Evolutionary conservation across 2,113 vertebrate genomes (phyloP), one percentile per base, ranked within the genome.

Genomic region (Rattus rattus): DNA sequence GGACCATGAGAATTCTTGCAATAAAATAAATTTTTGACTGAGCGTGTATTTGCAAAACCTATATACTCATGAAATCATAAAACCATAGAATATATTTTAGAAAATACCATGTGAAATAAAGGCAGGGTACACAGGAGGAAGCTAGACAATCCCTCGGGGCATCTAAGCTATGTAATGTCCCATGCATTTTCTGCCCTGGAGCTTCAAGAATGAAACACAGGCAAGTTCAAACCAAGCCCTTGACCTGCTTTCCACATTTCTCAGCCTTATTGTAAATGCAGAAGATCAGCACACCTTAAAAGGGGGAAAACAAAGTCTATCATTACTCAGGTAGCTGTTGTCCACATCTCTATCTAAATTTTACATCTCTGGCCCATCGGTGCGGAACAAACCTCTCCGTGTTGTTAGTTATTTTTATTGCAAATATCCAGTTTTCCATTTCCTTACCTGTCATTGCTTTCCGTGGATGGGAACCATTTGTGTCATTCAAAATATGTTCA

Each of bases 401-500:
- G 75, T 93, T 94, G 94, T 94, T 98, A 95, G 90, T 96, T 98
- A 97, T 97, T 98, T 97, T 98, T 97, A 97, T 97, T 97, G 81
- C 94, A 97, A 96, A 97, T 96, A 97, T 95, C 94, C 94, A 97
- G 98, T 96, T 97, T 98, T 98, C 77, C 94, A 98, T 98, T 98
- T 98, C 91, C 96, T 97, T 97, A 94, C 98, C 95, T 96, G 97
- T 98, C 98, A 98, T 94, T 97, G 96, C 96, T 94, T 97, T 95
- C 96, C 52, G 94, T 92, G 54, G 97, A 97, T 93, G 54, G 88
- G 88, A 97, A 97, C 97, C 92, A 98, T 97, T 98, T 98, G 92
- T 97, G 98, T 98, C 98, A 98, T 97, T 98, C 97, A 97, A 97
- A 97, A 94, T 96, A 36, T 96, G 94, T 95, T 97, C 97, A 98